Conservation (phyloP, 2,113 vertebrate genomes). For the Tiliqua scincoides region DNA sequence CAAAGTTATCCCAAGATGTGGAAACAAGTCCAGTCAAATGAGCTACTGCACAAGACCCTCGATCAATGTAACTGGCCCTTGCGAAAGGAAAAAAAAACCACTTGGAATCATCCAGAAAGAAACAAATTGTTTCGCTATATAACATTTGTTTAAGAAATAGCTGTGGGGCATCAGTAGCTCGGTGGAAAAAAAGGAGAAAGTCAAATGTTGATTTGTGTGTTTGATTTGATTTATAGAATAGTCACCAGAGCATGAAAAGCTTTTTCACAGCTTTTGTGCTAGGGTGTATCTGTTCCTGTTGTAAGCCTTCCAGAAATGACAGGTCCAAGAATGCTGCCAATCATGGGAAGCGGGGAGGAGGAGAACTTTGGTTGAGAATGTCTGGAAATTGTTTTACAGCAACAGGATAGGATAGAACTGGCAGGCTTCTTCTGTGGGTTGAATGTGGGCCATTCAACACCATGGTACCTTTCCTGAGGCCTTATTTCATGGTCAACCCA, state of each 20-base stretch:
- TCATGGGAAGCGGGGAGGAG: background rate
- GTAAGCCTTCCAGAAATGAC: background rate
- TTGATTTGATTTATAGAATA: slow-evolving; percentile 6
- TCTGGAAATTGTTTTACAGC: background rate
- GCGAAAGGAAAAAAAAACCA: background rate
- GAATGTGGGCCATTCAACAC: background rate
- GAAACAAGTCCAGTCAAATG: background rate
- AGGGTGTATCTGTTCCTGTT: background rate
- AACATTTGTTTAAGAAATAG: background rate
- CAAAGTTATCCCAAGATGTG: background rate
- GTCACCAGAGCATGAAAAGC: background rate
- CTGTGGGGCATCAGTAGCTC: background rate
- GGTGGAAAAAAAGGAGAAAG: background rate
- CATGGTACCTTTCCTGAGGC: background rate
- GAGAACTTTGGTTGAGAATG: background rate
- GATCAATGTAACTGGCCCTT: background rate
- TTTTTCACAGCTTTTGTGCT: slow-evolving; percentile 1
- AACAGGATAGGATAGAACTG: background rate
- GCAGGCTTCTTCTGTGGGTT: background rate
- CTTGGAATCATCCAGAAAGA: background rate
- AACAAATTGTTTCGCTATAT: background rate
- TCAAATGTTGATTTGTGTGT: background rate
- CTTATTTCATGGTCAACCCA: background rate
- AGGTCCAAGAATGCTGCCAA: no score
- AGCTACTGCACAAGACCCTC: background rate